Evolutionary conservation across 1,140 invertebrate species (phyloP), one percentile per base, ranked within the genome.

Genomic region (Zophobas morio): DNA sequence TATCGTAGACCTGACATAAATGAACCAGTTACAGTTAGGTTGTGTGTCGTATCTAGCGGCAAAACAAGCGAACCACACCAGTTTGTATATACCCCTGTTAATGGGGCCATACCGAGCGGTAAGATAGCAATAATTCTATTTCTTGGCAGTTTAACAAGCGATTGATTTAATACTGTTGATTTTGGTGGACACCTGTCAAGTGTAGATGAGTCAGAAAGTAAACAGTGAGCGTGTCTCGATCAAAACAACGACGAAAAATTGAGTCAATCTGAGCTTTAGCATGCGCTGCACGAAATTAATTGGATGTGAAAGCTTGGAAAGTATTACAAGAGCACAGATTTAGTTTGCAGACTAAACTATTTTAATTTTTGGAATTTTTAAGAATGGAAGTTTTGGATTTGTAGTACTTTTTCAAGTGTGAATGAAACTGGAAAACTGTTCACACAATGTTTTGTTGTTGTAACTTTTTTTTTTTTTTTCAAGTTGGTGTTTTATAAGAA

Each of bases 21-120:
- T 8, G 93, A 94, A 82, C 90, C 93, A 6, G 91, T 96, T 36
- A 87, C 86, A 75, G 92, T 95, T 34, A 93, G 93, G 86, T 86
- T 98, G 82, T 92, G 93, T 81, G 94, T 97, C 36, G 89, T 94
- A 3, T 97, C 96, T 70, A 95, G 94, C 63, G 94, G 94, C 76
- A 96, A 96, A 88, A 92, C 91, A 66, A 96, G 95, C 84, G 96
- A 98, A 84, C 91, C 96, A 35, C 94, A 96, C 85, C 89, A 89
- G 42, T 97, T 98, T 88, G 90, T 93, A 77, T 99, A 97, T 86
- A 94, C 93, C 60, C 91, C 93, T 56, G 83, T 85, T 20, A 86
- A 85, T 76, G 85, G 85, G 82, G 82, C 84, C 51, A 81, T 86
- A 70, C 80, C 83, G 35, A 86, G 85, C 77, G 85, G 85, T 86